Evolutionary conservation across 1,140 invertebrate genomes (phyloP), one percentile per base, ranked within the genome.

Genomic region (Heliconius eleuchia): DNA sequence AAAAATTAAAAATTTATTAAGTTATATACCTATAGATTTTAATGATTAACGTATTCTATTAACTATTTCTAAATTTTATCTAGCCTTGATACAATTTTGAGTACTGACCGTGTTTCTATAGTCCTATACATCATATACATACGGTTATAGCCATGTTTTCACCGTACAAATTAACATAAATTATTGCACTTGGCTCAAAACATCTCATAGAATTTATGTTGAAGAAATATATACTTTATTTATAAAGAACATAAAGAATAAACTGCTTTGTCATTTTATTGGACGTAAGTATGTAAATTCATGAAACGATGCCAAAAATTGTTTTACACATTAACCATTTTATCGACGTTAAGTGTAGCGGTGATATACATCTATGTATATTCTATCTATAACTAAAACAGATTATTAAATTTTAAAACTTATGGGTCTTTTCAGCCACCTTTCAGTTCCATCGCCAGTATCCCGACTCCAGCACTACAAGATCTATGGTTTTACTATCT

Each of bases 121-220:
- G 23, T 18, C 30, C 66, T 16, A 71, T 71, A 70, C 74, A 46
- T 70, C 60, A 76, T 79, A 7, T 74, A 27, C 19, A 77, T 55
- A 74, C 30, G 23, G 34, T 11, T 78, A 60, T 73, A 60, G 23
- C 37, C 70, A 66, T 76, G 70, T 80, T 50, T 79, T 75, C 52
- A 74, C 18, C 42, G 7, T 77, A 75, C 78, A 79, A 75, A 79
- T 79, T 79, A 79, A 66, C 42, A 71, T 73, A 79, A 78, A 57
- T 75, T 75, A 79, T 79, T 79, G 27, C 74, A 57, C 66, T 76
- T 76, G 78, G 73, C 78, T 50, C 18, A 74, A 55, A n/a, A 19
- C 57, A 23, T 50, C 19, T 18, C 7, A 71, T 27, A 70, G 52
- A 55, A 55, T 55, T 66, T 23, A 8, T 19, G 11, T 30, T 66